A percentile compares a stretch with the other conserved stretches of the same genome.
Evolutionary conservation across 2,797 vertebrate genomes (phyloP).

Genomic region (Lithobates sylvaticus): DNA sequence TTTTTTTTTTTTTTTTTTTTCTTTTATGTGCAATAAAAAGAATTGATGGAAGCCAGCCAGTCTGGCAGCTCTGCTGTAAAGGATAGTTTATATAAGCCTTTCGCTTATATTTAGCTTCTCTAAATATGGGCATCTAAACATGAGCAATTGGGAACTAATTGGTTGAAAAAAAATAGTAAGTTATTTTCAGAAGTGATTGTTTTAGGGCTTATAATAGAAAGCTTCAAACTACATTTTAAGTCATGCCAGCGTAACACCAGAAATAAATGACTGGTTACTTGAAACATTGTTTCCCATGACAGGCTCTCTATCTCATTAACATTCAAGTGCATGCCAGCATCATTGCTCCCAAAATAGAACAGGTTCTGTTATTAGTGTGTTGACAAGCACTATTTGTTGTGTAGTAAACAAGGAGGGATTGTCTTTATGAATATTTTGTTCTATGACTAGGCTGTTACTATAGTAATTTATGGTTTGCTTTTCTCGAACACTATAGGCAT

Average conservation of each 20-base stretch:
- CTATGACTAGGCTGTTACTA: not conserved
- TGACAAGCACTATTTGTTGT: not conserved
- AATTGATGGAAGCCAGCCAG: no score
- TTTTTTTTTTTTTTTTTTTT: no score
- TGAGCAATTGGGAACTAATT: not conserved
- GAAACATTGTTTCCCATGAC: not conserved
- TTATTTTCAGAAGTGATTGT: conserved; percentile 1
- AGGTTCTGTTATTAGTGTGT: not conserved
- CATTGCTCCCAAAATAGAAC: not conserved
- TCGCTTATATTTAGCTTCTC: not conserved
- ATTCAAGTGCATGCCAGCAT: not conserved
- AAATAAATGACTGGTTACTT: not conserved
- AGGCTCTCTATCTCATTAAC: not conserved
- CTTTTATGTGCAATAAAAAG: no score
- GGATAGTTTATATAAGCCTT: not conserved
- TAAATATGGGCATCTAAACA: not conserved
- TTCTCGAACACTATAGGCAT: not conserved
- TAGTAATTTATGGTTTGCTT: not conserved
- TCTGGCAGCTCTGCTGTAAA: not conserved
- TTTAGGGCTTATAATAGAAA: not conserved
- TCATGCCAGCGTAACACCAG: not conserved
- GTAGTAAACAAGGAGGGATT: conserved; percentile 4
- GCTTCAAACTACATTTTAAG: not conserved
- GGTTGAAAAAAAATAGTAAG: not conserved
- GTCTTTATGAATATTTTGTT: not conserved